Evolutionary conservation across 2,888 invertebrate species (phyloP).

Genomic region (Dolomedes plantarius): DNA sequence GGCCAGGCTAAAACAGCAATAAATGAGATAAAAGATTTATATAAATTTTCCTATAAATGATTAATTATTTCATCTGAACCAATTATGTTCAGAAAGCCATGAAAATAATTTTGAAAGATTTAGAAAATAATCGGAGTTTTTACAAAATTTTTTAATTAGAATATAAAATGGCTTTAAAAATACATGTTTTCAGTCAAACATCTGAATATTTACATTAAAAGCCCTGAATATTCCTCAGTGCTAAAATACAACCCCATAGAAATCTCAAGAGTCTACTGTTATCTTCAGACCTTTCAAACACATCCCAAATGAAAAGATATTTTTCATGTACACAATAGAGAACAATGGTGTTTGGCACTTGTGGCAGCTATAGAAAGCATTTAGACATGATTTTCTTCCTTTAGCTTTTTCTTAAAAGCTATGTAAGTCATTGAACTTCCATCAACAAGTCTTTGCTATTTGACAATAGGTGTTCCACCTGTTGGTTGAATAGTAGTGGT

Average conservation of each 20-base stretch:
- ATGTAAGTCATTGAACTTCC: constrained; percentile 61
- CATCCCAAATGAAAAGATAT: background rate
- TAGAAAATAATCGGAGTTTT: too few species aligned
- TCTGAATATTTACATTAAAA: too few species aligned
- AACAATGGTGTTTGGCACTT: constrained; percentile 61
- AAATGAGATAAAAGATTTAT: too few species aligned
- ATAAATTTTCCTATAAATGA: too few species aligned
- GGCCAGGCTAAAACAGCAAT: too few species aligned
- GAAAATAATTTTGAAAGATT: too few species aligned
- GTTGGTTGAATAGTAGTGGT: constrained; percentile 49
- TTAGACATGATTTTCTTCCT: background rate
- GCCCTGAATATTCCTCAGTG: too few species aligned
- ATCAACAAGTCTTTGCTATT: constrained; percentile 69
- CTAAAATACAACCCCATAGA: background rate
- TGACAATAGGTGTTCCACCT: constrained; percentile 43
- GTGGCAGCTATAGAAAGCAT: constrained; percentile 17
- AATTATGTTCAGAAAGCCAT: too few species aligned
- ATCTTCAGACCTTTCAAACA: background rate
- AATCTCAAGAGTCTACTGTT: background rate
- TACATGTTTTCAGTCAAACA: too few species aligned
- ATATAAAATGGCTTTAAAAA: too few species aligned
- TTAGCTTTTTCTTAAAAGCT: constrained; percentile 44
- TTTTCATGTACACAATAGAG: background rate
- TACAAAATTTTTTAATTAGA: too few species aligned
- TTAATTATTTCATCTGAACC: too few species aligned